A percentile compares a stretch with the other conserved stretches of the same genome.
Conservation (phyloP, 2,113 vertebrate species). For the Pampusana beccarii region DNA sequence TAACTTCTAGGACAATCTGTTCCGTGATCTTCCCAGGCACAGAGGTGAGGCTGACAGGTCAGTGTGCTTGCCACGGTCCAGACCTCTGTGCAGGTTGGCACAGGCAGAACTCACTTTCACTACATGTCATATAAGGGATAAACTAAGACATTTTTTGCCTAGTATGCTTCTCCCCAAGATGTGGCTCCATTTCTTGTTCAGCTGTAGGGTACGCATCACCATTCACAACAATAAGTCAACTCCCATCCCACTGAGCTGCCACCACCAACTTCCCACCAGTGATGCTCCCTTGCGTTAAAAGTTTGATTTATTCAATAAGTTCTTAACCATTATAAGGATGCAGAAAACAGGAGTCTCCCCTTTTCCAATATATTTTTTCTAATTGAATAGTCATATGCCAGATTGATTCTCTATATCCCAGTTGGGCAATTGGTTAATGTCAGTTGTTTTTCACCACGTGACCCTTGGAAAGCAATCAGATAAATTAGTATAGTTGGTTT, state of each 20-base stretch:
- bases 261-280: not conserved
- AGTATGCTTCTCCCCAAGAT: accelerated
- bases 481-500: not conserved
- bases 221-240: not conserved
- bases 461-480: not conserved
- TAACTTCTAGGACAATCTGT: too few species aligned
- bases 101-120: not conserved
- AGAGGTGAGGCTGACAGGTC: too few species aligned
- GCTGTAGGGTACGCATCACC: accelerated
- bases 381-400: not conserved
- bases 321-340: not conserved
- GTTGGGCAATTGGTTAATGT: not conserved
- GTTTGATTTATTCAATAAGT: not conserved
- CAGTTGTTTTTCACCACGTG: not conserved
- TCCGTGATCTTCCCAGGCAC: too few species aligned
- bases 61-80: not conserved
- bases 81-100: not conserved
- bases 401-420: not conserved
- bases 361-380: not conserved
- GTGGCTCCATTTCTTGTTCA: not conserved
- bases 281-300: accelerated
- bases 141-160: not conserved
- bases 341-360: not conserved
- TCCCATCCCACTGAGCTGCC: not conserved
- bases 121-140: not conserved